These are phyloP conservation scores for Falco rusticolus DNA, from an alignment of 2,797 vertebrate genomes.

Conservation along the genomic window DNA sequence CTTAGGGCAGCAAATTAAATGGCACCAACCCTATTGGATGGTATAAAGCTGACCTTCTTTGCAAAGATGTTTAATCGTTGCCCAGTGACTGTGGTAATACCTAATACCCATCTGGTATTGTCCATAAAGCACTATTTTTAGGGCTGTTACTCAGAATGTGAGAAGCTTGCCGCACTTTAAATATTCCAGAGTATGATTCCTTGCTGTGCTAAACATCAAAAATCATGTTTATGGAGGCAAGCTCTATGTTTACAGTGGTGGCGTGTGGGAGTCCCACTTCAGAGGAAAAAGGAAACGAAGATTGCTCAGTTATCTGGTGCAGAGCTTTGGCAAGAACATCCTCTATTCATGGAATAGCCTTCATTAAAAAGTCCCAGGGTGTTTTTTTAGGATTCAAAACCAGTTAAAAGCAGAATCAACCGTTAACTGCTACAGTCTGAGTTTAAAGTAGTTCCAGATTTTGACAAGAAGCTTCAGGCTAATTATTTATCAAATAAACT, in stretches of 20 bases:
- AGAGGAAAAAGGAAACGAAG: conserved; percentile 55
- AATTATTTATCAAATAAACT: conserved; percentile 33
- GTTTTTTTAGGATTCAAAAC: conserved; percentile 50
- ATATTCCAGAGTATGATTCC: background rate
- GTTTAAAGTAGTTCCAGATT: conserved; percentile 59
- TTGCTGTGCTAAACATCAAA: conserved; percentile 11
- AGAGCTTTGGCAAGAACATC: conserved; percentile 53
- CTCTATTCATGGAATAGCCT: conserved; percentile 60
- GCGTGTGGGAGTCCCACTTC: conserved; percentile 39
- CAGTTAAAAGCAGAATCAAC: conserved; percentile 47
- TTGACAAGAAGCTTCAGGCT: background rate
- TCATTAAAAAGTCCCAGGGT: conserved; percentile 52
- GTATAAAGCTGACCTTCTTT: conserved; percentile 61
- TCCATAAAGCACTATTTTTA: conserved; percentile 33
- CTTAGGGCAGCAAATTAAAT: conserved; percentile 52
- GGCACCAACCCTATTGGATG: conserved; percentile 24
- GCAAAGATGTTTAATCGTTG: conserved; percentile 57
- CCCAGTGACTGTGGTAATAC: conserved; percentile 44
- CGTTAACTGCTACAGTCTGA: background rate
- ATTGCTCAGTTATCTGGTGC: conserved; percentile 55
- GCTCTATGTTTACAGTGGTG: conserved; percentile 37
- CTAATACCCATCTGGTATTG: conserved; percentile 63
- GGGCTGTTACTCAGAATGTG: conserved; percentile 6
- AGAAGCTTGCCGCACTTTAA: background rate
- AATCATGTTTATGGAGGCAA: conserved; percentile 43